Evolutionary conservation across 2,888 invertebrate genomes (phyloP).

Genomic region (Rutpela maculata): DNA sequence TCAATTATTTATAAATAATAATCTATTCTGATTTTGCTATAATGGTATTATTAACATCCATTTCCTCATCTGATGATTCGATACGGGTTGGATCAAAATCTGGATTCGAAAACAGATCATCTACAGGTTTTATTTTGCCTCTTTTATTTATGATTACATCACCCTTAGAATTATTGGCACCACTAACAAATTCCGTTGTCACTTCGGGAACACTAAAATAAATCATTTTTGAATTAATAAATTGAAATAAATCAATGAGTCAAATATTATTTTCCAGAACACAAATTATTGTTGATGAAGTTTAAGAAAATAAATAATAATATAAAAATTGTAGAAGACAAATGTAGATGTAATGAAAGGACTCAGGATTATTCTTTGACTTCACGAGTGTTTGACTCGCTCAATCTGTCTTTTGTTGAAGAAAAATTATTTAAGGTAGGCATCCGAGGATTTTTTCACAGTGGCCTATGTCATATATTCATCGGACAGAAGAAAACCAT

Average conservation of each 20-base stretch:
- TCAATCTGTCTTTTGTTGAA: too few relatives aligned
- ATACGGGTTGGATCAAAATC: conserved; percentile 64
- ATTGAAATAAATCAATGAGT: background rate
- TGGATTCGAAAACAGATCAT: conserved; percentile 67
- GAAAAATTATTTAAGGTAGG: too few relatives aligned
- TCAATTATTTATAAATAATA: conserved; percentile 19
- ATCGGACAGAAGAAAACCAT: too few relatives aligned
- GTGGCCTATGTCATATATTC: too few relatives aligned
- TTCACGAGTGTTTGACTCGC: too few relatives aligned
- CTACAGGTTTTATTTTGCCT: conserved; percentile 64
- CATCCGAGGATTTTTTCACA: too few relatives aligned
- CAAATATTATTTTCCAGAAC: too few relatives aligned
- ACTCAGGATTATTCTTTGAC: too few relatives aligned
- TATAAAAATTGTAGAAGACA: too few relatives aligned
- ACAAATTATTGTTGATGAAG: too few relatives aligned
- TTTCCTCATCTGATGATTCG: conserved; percentile 62
- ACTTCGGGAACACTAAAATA: conserved; percentile 67
- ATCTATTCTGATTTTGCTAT: conserved; percentile 14
- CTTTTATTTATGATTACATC: conserved; percentile 67
- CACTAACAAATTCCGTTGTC: conserved; percentile 60
- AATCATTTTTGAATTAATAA: background rate
- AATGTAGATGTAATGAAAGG: too few relatives aligned
- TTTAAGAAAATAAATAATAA: background rate
- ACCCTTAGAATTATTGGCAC: conserved; percentile 66
- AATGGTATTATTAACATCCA: conserved; percentile 44